A percentile compares a stretch with the other conserved stretches of the same genome.
Evolutionary conservation across 2,113 vertebrate genomes (phyloP).

Genomic region (zebrafish (Danio rerio)): GRCz12tu NC_133182.1:49682001-49682500

Average conservation of each 20-base stretch:
- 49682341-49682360: constrained; percentile 14
- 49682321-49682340: background rate
- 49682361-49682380: constrained; percentile 21
- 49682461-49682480: background rate
- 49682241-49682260: background rate
- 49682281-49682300: constrained; percentile 2
- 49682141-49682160: background rate
- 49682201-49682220: background rate
- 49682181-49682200: background rate
- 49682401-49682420: too few species aligned
- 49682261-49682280: constrained; percentile 15
- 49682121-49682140: background rate
- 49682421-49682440: too few species aligned
- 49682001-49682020: too few species aligned
- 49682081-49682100: background rate
- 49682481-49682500: background rate
- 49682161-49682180: background rate
- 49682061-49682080: background rate
- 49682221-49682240: background rate
- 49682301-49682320: constrained; percentile 21
- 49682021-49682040: too few species aligned
- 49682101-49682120: background rate
- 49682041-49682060: too few species aligned
- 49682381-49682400: too few species aligned
- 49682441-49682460: constrained; percentile 19